A percentile compares a stretch with the other conserved stretches of the same genome.
phyloP scores from a whole-genome alignment of 2,113 vertebrate genomes.

The Raphicerus campestris region DNA sequence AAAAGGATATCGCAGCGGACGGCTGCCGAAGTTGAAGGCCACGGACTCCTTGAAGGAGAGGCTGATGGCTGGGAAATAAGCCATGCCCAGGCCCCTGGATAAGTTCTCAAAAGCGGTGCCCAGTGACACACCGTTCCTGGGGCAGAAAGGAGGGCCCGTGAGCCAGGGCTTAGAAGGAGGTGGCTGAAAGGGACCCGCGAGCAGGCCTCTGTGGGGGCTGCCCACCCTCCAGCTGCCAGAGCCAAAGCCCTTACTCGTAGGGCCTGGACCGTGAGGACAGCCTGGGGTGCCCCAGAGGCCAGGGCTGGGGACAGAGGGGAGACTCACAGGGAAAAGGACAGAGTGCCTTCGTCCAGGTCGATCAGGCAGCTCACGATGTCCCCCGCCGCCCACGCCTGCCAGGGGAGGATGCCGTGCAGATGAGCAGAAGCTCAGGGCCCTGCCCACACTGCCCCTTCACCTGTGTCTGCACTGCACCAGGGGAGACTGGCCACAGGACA shows the following conservation, averaged over 20 bases:
- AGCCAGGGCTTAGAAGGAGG: neutral
- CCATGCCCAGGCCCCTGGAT: slow-evolving; percentile 90
- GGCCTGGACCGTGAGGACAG: neutral
- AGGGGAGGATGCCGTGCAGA: slow-evolving; percentile 9
- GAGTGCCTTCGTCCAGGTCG: slow-evolving; percentile 93
- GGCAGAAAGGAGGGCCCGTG: neutral
- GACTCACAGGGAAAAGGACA: slow-evolving; percentile 96
- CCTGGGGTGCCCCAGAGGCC: neutral
- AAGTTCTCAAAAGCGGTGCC: slow-evolving; percentile 94
- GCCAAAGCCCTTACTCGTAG: neutral
- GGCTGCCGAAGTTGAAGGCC: slow-evolving; percentile 97
- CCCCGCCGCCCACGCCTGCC: slow-evolving; percentile 96
- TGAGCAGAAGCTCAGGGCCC: neutral
- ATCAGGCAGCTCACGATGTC: slow-evolving; percentile 98
- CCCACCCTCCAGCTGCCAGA: neutral
- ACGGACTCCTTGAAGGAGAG: slow-evolving; percentile 98
- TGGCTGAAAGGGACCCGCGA: neutral
- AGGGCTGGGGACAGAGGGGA: neutral
- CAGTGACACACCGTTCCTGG: slow-evolving; percentile 93
- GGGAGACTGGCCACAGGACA: neutral
- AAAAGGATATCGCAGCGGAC: slow-evolving; percentile 97
- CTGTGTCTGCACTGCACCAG: neutral
- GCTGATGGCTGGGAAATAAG: slow-evolving; percentile 98
- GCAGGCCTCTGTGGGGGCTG: neutral
- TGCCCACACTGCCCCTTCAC: neutral